Percentiles rank a stretch among this genome's conserved stretches.
phyloP scores from a whole-genome alignment of 2,113 vertebrate species.

The Engystomops pustulosus region DNA sequence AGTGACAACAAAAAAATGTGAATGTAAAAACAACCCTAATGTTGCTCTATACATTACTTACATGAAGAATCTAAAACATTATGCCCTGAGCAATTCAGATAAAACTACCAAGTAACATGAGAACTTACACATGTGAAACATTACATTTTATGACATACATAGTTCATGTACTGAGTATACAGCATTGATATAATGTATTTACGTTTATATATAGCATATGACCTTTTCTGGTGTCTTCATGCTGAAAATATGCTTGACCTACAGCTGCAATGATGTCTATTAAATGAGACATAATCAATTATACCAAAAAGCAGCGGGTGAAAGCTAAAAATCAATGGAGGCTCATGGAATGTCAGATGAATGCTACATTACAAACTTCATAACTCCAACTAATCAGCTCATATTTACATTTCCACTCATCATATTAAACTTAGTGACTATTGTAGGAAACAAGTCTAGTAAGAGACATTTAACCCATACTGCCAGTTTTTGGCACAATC shows the following conservation, averaged over 20 bases:
- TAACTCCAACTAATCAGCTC: background rate
- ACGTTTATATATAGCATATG: constrained; percentile 33
- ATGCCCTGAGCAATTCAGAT: background rate
- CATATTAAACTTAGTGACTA: too few relatives aligned
- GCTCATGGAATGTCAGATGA: background rate
- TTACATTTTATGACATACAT: background rate
- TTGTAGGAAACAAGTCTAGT: too few relatives aligned
- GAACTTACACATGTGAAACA: background rate
- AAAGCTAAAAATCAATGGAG: constrained; percentile 36
- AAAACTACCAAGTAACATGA: background rate
- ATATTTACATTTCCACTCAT: too few relatives aligned
- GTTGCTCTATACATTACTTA: too few relatives aligned
- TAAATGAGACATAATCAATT: constrained; percentile 51
- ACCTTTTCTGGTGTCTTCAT: constrained; percentile 39
- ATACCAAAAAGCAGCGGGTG: constrained; percentile 30
- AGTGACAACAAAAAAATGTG: too few relatives aligned
- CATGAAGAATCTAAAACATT: too few relatives aligned
- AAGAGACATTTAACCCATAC: too few relatives aligned
- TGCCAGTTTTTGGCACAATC: too few relatives aligned
- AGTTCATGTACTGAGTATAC: background rate
- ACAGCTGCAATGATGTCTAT: constrained; percentile 40
- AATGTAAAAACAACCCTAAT: too few relatives aligned
- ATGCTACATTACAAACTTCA: background rate
- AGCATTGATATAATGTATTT: constrained; percentile 17
- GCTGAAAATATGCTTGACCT: constrained; percentile 27